These are phyloP conservation scores for Carterocephalus palaemon DNA, from an alignment of 2,888 invertebrate genomes.

Conservation along the genomic window DNA sequence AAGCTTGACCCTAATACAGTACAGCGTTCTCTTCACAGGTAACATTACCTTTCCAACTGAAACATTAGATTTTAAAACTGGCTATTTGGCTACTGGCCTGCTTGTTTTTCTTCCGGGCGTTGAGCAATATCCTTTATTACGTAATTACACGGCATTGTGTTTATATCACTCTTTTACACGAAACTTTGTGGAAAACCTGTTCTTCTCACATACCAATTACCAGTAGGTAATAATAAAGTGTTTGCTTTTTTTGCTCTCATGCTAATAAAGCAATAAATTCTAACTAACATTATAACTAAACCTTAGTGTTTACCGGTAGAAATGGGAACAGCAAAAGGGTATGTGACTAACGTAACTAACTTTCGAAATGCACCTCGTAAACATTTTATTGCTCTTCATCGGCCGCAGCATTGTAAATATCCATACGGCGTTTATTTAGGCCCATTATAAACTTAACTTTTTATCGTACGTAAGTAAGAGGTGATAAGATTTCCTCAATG, in stretches of 20 bases:
- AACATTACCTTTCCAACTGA: slow-evolving; percentile 1
- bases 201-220: too few relatives aligned
- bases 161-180: slow-evolving; percentile 17
- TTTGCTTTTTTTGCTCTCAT: too few relatives aligned
- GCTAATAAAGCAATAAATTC: too few relatives aligned
- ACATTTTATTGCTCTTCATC: slow-evolving; percentile 53
- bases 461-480: slow-evolving; percentile 27
- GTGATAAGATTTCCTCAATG: slow-evolving; percentile 8
- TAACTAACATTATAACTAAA: background rate
- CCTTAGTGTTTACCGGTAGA: background rate
- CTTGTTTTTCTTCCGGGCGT: background rate
- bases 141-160: slow-evolving; percentile 11
- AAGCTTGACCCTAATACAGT: slow-evolving; percentile 14
- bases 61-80: slow-evolving; percentile 3
- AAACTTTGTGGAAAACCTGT: too few relatives aligned
- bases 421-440: slow-evolving; percentile 46
- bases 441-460: slow-evolving; percentile 35
- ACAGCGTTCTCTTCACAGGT: background rate
- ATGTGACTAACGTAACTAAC: slow-evolving; percentile 33
- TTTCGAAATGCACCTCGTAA: slow-evolving; percentile 55
- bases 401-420: slow-evolving; percentile 46
- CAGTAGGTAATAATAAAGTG: too few relatives aligned
- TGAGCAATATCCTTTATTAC: slow-evolving; percentile 14
- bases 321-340: slow-evolving; percentile 1
- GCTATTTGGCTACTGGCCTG: background rate